Evolutionary conservation across 1,140 invertebrate species (phyloP).

Genomic region (Eurosta solidaginis): DNA sequence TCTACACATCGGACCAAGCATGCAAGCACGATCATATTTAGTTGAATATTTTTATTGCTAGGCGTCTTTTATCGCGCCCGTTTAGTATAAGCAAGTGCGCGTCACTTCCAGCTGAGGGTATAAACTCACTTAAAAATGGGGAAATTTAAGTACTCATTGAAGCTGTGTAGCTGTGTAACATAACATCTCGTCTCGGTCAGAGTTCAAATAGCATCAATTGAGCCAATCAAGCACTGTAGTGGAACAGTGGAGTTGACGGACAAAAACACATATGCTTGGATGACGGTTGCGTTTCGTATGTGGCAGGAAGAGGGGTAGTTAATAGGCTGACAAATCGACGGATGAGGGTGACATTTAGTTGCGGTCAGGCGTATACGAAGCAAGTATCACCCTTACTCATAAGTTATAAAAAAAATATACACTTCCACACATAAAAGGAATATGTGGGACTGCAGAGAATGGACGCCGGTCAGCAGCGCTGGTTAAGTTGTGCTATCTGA

Average conservation of each 20-base stretch:
- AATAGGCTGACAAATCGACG: background rate
- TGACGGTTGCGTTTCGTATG: background rate
- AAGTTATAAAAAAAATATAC: background rate
- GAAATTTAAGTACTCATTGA: conserved; percentile 16
- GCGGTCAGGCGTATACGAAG: background rate
- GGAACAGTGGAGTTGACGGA: background rate
- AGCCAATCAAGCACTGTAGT: conserved; percentile 34
- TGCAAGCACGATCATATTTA: background rate
- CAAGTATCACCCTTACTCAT: background rate
- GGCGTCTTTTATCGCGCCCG: background rate
- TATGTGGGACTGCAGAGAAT: too few relatives aligned
- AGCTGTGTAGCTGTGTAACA: background rate
- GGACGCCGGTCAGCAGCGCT: too few relatives aligned
- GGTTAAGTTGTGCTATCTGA: too few relatives aligned
- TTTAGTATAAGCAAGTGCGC: background rate
- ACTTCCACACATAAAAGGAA: background rate
- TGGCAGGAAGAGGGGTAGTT: background rate
- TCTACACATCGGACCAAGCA: too few relatives aligned
- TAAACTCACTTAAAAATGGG: conserved; percentile 25
- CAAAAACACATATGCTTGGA: background rate
- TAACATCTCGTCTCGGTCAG: conserved; percentile 29
- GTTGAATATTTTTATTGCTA: background rate
- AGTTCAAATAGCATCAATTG: conserved; percentile 37
- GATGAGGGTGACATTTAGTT: background rate
- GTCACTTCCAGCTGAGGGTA: background rate